Percentiles rank a stretch among this genome's conserved stretches.
These are phyloP conservation scores for Stenodera caucasica DNA, from an alignment of 2,888 invertebrate genomes.

Conservation along the genomic window DNA sequence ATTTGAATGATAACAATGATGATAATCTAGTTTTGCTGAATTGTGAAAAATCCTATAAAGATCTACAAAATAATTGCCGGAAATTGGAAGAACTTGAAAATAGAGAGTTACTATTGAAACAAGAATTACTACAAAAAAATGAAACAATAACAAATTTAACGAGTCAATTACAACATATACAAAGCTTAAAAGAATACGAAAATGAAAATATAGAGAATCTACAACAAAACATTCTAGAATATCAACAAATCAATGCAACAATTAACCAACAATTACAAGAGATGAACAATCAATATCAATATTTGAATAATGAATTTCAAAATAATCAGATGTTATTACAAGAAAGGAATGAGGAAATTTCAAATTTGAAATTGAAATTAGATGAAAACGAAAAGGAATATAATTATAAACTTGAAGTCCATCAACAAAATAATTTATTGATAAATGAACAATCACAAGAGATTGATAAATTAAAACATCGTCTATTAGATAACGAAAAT, in stretches of 20 bases:
- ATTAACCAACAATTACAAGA: constrained; percentile 33
- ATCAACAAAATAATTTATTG: constrained; percentile 30
- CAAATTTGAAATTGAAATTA: constrained; percentile 30
- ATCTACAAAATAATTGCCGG: constrained; percentile 27
- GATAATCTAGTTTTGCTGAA: neutral
- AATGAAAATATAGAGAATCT: constrained; percentile 41
- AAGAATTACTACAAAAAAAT: constrained; percentile 33
- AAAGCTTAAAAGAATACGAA: constrained; percentile 35
- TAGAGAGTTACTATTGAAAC: constrained; percentile 24
- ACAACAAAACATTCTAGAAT: constrained; percentile 36
- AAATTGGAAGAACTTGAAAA: constrained; percentile 28
- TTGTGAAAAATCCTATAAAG: constrained; percentile 4
- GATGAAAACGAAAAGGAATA: constrained; percentile 40
- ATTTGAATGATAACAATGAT: neutral
- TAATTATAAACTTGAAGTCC: constrained; percentile 28
- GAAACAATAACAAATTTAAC: constrained; percentile 30
- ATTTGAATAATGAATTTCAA: constrained; percentile 30
- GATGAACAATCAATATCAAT: constrained; percentile 27
- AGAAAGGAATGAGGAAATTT: constrained; percentile 38
- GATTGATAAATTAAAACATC: constrained; percentile 35
- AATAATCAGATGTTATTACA: constrained; percentile 26
- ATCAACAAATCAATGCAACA: constrained; percentile 33
- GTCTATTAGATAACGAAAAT: constrained; percentile 36
- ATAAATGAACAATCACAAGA: constrained; percentile 35
- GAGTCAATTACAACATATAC: constrained; percentile 31